phyloP scores from a whole-genome alignment of 2,113 vertebrate species.

The Sturnus vulgaris region DNA sequence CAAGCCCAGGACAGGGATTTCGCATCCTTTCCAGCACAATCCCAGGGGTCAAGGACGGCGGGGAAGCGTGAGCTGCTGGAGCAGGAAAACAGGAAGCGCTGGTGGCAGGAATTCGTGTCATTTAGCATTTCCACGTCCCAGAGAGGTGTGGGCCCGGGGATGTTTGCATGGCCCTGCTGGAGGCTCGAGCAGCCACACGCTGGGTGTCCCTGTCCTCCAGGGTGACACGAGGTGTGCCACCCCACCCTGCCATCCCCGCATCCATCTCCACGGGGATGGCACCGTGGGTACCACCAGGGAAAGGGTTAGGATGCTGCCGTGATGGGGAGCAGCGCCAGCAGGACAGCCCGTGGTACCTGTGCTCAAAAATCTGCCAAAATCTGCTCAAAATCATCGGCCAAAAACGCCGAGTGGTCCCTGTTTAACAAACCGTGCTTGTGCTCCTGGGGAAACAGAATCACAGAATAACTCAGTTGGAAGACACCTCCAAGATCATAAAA shows the following conservation, averaged over 20 bases:
- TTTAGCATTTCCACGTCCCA: background rate
- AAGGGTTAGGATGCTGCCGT: rapidly evolving
- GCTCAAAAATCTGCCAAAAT: background rate
- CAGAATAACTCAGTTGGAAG: too few relatives aligned
- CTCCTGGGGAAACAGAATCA: background rate
- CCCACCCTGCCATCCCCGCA: rapidly evolving
- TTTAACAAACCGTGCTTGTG: background rate
- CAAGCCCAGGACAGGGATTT: background rate
- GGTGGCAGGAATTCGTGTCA: conserved; percentile 5
- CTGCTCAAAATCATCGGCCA: background rate
- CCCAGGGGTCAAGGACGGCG: background rate
- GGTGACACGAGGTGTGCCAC: background rate
- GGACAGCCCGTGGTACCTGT: background rate
- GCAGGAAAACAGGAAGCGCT: conserved; percentile 43
- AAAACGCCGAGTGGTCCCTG: background rate
- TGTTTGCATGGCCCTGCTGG: background rate
- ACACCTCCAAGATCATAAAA: too few relatives aligned
- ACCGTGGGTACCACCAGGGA: background rate
- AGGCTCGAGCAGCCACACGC: background rate
- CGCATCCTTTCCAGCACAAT: background rate
- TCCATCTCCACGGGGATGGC: rapidly evolving
- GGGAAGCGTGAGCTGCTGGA: background rate
- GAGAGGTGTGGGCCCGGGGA: background rate
- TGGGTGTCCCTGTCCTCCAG: background rate
- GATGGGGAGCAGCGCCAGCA: background rate